phyloP scores from a whole-genome alignment of 1,140 invertebrate species.

The silkworm (Bombyx mori) region ASM3026992v2 NC_085114.1:15343001-15343500 shows the following conservation, averaged over 20 bases:
- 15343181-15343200: conserved; percentile 53
- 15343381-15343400: conserved; percentile 23
- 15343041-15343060: conserved; percentile 67
- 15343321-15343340: conserved; percentile 72
- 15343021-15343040: conserved; percentile 70
- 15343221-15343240: conserved; percentile 16
- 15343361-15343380: conserved; percentile 63
- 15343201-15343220: conserved; percentile 13
- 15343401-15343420: conserved; percentile 62
- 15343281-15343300: conserved; percentile 71
- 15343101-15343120: conserved; percentile 29
- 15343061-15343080: conserved; percentile 22
- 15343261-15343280: conserved; percentile 61
- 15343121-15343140: conserved; percentile 52
- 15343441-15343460: conserved; percentile 66
- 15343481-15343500: conserved; percentile 50
- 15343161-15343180: conserved; percentile 70
- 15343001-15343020: conserved; percentile 67
- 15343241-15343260: conserved; percentile 15
- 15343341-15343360: conserved; percentile 63
- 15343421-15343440: conserved; percentile 68
- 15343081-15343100: conserved; percentile 24
- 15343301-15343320: conserved; percentile 71
- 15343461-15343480: conserved; percentile 71
- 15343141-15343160: conserved; percentile 71